These are phyloP conservation scores for Syngnathus floridae DNA, from an alignment of 2,113 vertebrate genomes.

Conservation along the genomic window DNA sequence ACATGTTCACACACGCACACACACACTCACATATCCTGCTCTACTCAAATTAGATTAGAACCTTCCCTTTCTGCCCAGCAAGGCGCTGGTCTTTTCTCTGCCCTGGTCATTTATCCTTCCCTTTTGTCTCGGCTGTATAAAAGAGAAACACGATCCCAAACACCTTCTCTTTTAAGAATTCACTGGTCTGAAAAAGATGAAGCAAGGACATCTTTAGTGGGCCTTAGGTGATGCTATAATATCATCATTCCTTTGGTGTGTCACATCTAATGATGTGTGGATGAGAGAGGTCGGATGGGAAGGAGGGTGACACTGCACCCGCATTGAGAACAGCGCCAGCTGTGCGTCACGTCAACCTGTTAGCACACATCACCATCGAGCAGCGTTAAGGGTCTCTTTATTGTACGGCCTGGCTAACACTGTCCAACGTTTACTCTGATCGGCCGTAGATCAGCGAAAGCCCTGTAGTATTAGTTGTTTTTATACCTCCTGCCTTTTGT, in stretches of 20 bases:
- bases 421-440: slow-evolving; percentile 52
- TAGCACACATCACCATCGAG: slow-evolving; percentile 45
- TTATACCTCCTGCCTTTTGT: slow-evolving; percentile 37
- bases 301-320: slow-evolving; percentile 10
- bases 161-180: slow-evolving; percentile 57
- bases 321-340: slow-evolving; percentile 66
- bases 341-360: slow-evolving; percentile 62
- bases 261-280: slow-evolving; percentile 57
- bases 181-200: slow-evolving; percentile 47
- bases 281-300: slow-evolving; percentile 1
- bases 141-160: slow-evolving; percentile 70
- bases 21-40: slow-evolving; percentile 70
- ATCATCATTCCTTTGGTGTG: slow-evolving; percentile 46
- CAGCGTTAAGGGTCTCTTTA: slow-evolving; percentile 56
- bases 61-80: slow-evolving; percentile 79
- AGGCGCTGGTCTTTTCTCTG: slow-evolving; percentile 91
- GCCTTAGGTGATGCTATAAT: slow-evolving; percentile 53
- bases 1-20: slow-evolving; percentile 32
- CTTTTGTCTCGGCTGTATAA: slow-evolving; percentile 65
- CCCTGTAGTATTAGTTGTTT: slow-evolving; percentile 44
- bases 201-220: slow-evolving; percentile 52
- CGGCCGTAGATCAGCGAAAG: slow-evolving; percentile 35
- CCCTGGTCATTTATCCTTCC: slow-evolving; percentile 68
- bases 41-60: slow-evolving; percentile 99
- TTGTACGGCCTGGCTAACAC: slow-evolving; percentile 30